Evolutionary conservation across 2,113 vertebrate species (phyloP), one percentile per base, ranked within the genome.

Genomic region (Varanus salvator): DNA sequence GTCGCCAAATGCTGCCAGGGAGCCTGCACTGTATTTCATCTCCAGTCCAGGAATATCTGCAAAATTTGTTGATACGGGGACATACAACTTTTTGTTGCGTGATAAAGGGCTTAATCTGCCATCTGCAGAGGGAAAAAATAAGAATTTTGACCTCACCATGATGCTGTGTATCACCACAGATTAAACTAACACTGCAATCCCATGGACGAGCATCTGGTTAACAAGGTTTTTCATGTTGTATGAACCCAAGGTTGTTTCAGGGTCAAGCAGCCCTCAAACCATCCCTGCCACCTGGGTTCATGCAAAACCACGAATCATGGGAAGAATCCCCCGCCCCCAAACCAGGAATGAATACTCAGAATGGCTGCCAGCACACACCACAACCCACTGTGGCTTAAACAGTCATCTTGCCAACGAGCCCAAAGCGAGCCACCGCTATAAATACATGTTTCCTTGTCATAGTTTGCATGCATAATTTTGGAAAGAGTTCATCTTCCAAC

Each of bases 101-200:
- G 93, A 91, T 52, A 95, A 94, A 94, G 95, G 94, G 86, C 93
- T 97, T 92, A 96, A 74, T 95, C 96, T 97, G 93, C 96, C 96
- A 89, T 97, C 95, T 97, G 93, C 93, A 2, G n/a, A 90, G 91
- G 29, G 93, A 95, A 94, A 23, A 38, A n/a, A 80, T 27, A 3
- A 66, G 85, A 91, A 93, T 90, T 76, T 88, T 74, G 78, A 91
- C 60, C 17, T 64, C 17, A 64, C 75, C 27, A 52, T 74, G 96
- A 90, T 91, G 52, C 88, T 89, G 91, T 38, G 6, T 38, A 60
- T 76, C 50, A 87, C 15, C 64, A 71, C 19, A 80, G 64, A 0
- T 14, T 71, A 71, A 48, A 64, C 15, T 81, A 44, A n/a, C 11
- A 7, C 34, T 60, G 77, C 44, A 60, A 76, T 86, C 44, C 14